Percentiles rank a stretch among this genome's conserved stretches.
Evolutionary conservation across 2,113 vertebrate genomes (phyloP).

Genomic region (Pithys albifrons): DNA sequence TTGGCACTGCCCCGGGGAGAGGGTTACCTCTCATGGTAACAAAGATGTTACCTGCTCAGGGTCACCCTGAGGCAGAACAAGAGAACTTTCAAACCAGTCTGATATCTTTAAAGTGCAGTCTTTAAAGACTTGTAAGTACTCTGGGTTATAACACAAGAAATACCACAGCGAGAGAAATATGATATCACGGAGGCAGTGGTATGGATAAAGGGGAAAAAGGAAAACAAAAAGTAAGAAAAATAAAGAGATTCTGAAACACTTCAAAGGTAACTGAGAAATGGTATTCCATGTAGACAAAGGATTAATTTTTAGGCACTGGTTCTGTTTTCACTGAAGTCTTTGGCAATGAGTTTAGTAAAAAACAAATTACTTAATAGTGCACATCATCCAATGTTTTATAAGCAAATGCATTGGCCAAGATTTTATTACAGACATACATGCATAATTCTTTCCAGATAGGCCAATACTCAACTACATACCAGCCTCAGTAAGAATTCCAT

Average conservation of each 20-base stretch:
- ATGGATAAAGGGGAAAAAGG: background rate
- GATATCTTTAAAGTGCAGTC: background rate
- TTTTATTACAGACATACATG: background rate
- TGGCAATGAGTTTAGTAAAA: background rate
- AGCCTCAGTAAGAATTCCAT: background rate
- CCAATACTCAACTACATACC: background rate
- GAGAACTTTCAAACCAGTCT: background rate
- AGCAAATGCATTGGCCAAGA: background rate
- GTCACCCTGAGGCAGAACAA: background rate
- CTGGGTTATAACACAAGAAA: background rate
- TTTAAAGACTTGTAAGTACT: background rate
- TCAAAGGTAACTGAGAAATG: background rate
- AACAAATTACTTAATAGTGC: background rate
- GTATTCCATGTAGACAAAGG: background rate
- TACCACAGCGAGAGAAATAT: background rate
- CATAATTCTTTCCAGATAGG: background rate
- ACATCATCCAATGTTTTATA: background rate
- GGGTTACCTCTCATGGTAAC: background rate
- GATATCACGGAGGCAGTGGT: background rate
- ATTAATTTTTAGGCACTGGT: background rate
- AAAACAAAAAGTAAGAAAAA: background rate
- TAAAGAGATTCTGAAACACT: background rate
- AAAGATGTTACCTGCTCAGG: background rate
- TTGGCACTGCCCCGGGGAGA: background rate
- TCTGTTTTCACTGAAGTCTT: background rate